phyloP scores from a whole-genome alignment of 2,888 invertebrate species.

The Cantharis lateralis region DNA sequence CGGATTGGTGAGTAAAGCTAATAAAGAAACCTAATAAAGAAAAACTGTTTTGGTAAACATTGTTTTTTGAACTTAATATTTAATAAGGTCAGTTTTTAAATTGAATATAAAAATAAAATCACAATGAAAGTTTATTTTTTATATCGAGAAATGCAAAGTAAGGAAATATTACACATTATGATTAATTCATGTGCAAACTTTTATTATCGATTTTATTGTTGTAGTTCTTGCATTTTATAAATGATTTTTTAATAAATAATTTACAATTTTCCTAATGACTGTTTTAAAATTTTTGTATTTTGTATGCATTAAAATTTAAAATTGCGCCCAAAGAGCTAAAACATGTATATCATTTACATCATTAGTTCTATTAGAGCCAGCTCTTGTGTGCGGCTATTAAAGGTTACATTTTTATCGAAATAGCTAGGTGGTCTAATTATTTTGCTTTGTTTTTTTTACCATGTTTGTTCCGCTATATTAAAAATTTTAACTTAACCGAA shows the following conservation, averaged over 20 bases:
- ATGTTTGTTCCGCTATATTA: not conserved
- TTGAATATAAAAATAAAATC: not conserved
- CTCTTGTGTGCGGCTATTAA: not conserved
- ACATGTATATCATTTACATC: conserved; percentile 1
- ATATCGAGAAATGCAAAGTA: not conserved
- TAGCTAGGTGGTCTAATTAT: not conserved
- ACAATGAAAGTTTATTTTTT: not conserved
- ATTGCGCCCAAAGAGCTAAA: not conserved
- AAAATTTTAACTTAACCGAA: not conserved
- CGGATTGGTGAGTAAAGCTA: not conserved
- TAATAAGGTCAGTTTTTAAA: not conserved
- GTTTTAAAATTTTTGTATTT: not conserved
- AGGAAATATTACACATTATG: not conserved
- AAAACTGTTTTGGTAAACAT: not conserved
- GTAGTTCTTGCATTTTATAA: not conserved
- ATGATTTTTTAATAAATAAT: not conserved
- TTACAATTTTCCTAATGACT: not conserved
- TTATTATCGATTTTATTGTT: not conserved
- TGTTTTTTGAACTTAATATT: not conserved
- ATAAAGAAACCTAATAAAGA: not conserved
- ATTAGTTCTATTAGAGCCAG: not conserved
- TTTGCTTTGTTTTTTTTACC: not conserved
- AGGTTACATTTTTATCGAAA: not conserved
- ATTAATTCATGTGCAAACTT: not conserved
- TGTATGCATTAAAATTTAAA: not conserved